Base-by-base conservation (phyloP, 2,888 invertebrate genomes). In the Limnephilus lunatus region DNA sequence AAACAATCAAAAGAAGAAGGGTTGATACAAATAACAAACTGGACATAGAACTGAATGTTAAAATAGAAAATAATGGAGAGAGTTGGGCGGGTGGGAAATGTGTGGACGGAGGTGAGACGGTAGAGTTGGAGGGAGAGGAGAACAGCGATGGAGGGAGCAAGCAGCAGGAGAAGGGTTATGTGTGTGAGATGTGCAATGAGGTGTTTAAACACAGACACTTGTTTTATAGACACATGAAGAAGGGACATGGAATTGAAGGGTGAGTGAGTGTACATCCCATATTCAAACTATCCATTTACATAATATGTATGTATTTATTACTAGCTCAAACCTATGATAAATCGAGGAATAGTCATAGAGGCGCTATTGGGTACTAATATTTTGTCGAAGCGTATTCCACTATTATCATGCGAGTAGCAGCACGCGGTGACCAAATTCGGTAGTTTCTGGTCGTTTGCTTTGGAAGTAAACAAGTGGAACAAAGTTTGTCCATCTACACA, bases 221-320 rank as follows among this genome's bases (percentile, higher is more conserved):
- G 35, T 92, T 86, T n/a, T 31, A 53, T 9, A 85, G 82, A 32
- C 93, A 93, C 31, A 93, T 93, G 93, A 91, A 90, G n/a, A 81
- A 85, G 11, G 90, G 86, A n/a, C 93, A 93, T 80, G 31, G 89
- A 39, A 35, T 91, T 11, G 85, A 86, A 11, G 91, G 90, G 93
- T 93, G 81, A 68, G 68, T 25, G 53, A 25, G 9, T n/a, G 25
- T n/a, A n/a, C 1, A 7, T 68, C 68, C 19, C 19, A n/a, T 25
- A 68, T 68, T 25, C n/a, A 15, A 0, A 68, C 68, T 9, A 25
- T 25, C 25, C 25, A 0, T 7, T n/a, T 25, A 9, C 9, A 9
- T 9, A n/a, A n/a, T n/a, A n/a, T n/a, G n/a, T n/a, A 53, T 19
- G 1, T 44, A 12, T 44, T 12, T 44, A 44, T 7, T 53, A 19